These are phyloP conservation scores for Crenichthys baileyi DNA, from an alignment of 2,797 vertebrate genomes.

Conservation along the genomic window DNA sequence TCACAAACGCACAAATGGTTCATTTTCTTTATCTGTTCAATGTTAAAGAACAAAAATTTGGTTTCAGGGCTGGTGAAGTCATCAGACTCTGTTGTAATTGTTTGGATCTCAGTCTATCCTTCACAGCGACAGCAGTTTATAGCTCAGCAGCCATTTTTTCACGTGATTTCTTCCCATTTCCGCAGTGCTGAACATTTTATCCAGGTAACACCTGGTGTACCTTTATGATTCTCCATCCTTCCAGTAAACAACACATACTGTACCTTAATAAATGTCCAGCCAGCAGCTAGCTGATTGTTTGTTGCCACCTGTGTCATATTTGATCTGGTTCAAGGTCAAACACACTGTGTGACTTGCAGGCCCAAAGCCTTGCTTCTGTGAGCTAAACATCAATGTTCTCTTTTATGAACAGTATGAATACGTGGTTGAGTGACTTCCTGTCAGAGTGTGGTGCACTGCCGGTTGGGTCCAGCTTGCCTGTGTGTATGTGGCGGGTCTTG, in stretches of 20 bases:
- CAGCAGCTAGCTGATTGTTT: constrained; percentile 32
- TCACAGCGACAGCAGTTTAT: constrained; percentile 15
- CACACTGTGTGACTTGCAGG: constrained; percentile 34
- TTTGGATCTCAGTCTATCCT: constrained; percentile 1
- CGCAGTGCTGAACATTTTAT: constrained; percentile 47
- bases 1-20: background rate
- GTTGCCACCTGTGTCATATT: constrained; percentile 71
- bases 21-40: background rate
- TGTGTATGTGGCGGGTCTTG: constrained; percentile 32
- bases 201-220: constrained; percentile 59
- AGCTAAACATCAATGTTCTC: constrained; percentile 32
- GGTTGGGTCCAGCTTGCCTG: constrained; percentile 58
- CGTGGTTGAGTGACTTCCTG: constrained; percentile 63
- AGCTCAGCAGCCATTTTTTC: constrained; percentile 45
- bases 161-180: constrained; percentile 36
- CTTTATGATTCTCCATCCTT: constrained; percentile 27
- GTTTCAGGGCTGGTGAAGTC: too few species aligned
- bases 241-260: constrained; percentile 26
- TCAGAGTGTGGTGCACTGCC: constrained; percentile 68
- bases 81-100: background rate
- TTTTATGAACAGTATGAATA: constrained; percentile 47
- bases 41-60: background rate
- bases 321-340: constrained; percentile 53
- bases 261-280: constrained; percentile 32
- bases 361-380: constrained; percentile 9